These are phyloP conservation scores for Euspilapteryx auroguttella DNA, from an alignment of 2,888 invertebrate genomes.

Conservation along the genomic window DNA sequence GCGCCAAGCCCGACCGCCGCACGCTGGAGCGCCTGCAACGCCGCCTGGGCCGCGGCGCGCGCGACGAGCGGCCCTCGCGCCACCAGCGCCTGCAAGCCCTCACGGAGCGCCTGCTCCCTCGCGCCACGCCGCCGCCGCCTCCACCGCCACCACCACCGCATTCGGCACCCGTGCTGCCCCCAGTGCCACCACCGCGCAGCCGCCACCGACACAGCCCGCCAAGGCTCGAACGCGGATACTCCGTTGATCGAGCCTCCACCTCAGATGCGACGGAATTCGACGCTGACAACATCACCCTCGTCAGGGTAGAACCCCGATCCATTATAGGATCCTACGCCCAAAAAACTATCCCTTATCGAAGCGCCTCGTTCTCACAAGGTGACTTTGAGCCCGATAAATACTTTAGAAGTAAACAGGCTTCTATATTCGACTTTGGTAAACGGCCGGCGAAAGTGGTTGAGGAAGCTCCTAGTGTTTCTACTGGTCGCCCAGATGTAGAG, in stretches of 20 bases:
- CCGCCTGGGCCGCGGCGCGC: conserved; percentile 67
- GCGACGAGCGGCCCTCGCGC: conserved; percentile 52
- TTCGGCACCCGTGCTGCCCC: conserved; percentile 58
- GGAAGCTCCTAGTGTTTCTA: conserved; percentile 14
- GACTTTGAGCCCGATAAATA: conserved; percentile 69
- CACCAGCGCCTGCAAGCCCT: conserved; percentile 78
- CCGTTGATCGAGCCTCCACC: conserved; percentile 38
- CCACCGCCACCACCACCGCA: conserved; percentile 42
- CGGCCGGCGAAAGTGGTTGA: conserved; percentile 17
- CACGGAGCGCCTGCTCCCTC: conserved; percentile 75
- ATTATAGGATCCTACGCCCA: conserved; percentile 65
- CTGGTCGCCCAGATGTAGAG: conserved; percentile 27
- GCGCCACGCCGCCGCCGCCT: conserved; percentile 26
- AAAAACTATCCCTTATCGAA: conserved; percentile 74
- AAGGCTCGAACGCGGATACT: conserved; percentile 43
- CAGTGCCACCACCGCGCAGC: conserved; percentile 56
- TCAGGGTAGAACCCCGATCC: conserved; percentile 62
- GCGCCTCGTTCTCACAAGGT: conserved; percentile 86
- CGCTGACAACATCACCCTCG: conserved; percentile 48
- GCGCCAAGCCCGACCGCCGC: conserved; percentile 60
- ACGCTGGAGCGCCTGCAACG: conserved; percentile 83
- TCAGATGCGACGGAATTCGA: conserved; percentile 36
- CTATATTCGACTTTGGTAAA: conserved; percentile 44
- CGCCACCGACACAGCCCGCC: conserved; percentile 54
- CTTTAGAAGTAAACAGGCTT: conserved; percentile 32